These are phyloP conservation scores for Sander vitreus DNA, from an alignment of 2,113 vertebrate species.

Conservation along the genomic window DNA sequence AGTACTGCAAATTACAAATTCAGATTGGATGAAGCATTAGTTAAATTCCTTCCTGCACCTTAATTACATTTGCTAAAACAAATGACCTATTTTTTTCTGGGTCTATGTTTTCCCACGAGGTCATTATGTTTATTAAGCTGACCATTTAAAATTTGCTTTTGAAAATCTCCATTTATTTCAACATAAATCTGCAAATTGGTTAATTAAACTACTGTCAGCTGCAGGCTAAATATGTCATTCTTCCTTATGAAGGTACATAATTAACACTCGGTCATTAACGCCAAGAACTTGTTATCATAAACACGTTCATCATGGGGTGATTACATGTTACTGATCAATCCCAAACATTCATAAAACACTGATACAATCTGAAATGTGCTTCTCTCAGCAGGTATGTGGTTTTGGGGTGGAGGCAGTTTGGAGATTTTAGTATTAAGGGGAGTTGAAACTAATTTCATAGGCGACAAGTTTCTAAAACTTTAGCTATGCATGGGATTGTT, in stretches of 20 bases:
- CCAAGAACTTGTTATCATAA: neutral
- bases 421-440: neutral
- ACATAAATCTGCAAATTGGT: neutral
- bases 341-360: constrained; percentile 20
- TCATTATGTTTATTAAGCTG: neutral
- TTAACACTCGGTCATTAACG: neutral
- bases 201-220: neutral
- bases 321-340: constrained; percentile 34
- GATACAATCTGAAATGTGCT: constrained; percentile 14
- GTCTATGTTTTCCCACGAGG: neutral
- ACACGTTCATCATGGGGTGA: neutral
- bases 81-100: neutral
- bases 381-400: constrained; percentile 24
- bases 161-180: neutral
- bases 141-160: neutral
- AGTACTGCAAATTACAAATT: neutral
- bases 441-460: neutral
- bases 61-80: neutral
- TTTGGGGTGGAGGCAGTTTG: neutral
- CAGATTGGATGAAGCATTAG: neutral
- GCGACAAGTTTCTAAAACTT: neutral
- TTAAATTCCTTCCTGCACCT: neutral
- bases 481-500: neutral
- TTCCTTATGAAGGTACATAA: neutral
- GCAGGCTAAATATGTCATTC: neutral